These are phyloP conservation scores for Epicauta chinensis DNA, from an alignment of 1,140 invertebrate species.

Conservation along the genomic window DNA sequence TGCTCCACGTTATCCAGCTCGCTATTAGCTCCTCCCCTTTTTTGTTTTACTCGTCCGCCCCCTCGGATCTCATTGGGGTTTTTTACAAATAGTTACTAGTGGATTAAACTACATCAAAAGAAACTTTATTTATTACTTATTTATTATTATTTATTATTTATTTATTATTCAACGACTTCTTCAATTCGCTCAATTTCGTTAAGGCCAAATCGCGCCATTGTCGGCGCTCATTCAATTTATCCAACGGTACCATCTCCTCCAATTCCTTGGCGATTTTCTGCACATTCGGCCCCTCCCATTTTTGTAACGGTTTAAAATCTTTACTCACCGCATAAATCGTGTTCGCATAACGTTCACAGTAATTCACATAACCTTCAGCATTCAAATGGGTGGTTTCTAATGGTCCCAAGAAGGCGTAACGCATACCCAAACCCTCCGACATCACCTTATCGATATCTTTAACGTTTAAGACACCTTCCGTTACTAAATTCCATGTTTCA, in stretches of 20 bases:
- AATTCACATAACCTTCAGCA: conserved; percentile 77
- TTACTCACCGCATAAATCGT: conserved; percentile 71
- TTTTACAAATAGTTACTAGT: too few relatives aligned
- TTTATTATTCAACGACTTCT: neutral
- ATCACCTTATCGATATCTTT: conserved; percentile 91
- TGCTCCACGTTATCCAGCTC: too few relatives aligned
- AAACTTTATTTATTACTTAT: too few relatives aligned
- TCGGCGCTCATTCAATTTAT: conserved; percentile 66
- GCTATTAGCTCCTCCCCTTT: too few relatives aligned
- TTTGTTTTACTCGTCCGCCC: too few relatives aligned
- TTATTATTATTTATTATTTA: too few relatives aligned
- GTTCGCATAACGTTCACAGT: conserved; percentile 69
- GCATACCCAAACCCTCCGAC: conserved; percentile 87
- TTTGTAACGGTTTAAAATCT: conserved; percentile 68
- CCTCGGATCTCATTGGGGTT: too few relatives aligned
- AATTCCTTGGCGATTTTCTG: conserved; percentile 61
- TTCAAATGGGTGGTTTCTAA: conserved; percentile 93
- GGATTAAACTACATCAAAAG: too few relatives aligned
- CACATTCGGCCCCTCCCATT: conserved; percentile 60
- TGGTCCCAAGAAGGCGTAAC: conserved; percentile 92
- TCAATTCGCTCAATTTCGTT: conserved; percentile 41
- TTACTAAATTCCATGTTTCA: conserved; percentile 84
- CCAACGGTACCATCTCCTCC: conserved; percentile 64
- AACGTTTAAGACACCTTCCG: conserved; percentile 75
- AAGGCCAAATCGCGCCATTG: conserved; percentile 80